Evolutionary conservation across 2,113 vertebrate genomes (phyloP).

Genomic region (Lophura nycthemera): DNA sequence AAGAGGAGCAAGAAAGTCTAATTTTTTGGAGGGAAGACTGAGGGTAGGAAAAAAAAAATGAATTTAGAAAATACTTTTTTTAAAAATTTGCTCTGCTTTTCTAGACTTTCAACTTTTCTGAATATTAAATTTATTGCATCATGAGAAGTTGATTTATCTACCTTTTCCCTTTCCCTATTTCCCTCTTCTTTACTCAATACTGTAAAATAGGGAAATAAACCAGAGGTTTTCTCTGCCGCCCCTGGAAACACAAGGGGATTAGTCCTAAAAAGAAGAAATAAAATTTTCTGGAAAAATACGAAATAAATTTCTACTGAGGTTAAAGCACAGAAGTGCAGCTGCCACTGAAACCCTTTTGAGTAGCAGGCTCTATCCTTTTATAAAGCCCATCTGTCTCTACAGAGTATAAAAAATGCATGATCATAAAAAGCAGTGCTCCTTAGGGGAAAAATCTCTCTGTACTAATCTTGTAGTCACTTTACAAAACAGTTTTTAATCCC

Average conservation of each 20-base stretch:
- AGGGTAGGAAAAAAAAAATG: no score
- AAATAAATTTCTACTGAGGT: neutral
- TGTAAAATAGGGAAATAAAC: no score
- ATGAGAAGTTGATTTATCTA: no score
- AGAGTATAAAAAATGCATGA: constrained; percentile 33
- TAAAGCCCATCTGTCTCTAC: constrained; percentile 65
- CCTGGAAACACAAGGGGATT: neutral
- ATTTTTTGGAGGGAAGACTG: no score
- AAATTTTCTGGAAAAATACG: constrained; percentile 9
- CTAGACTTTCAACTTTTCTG: no score
- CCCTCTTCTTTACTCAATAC: no score
- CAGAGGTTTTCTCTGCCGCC: neutral
- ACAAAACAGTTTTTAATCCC: constrained; percentile 54
- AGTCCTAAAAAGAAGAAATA: neutral
- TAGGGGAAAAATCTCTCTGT: constrained; percentile 22
- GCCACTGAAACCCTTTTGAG: constrained; percentile 10
- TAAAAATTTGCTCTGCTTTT: no score
- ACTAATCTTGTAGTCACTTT: constrained; percentile 29
- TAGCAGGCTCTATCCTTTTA: constrained; percentile 21
- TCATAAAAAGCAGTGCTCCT: constrained; percentile 36
- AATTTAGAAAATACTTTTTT: no score
- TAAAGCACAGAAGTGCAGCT: neutral
- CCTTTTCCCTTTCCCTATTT: no score
- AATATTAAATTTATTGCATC: no score
- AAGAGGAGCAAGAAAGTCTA: no score